These are phyloP conservation scores for Lucilia sericata DNA, from an alignment of 1,140 invertebrate genomes.

Conservation along the genomic window DNA sequence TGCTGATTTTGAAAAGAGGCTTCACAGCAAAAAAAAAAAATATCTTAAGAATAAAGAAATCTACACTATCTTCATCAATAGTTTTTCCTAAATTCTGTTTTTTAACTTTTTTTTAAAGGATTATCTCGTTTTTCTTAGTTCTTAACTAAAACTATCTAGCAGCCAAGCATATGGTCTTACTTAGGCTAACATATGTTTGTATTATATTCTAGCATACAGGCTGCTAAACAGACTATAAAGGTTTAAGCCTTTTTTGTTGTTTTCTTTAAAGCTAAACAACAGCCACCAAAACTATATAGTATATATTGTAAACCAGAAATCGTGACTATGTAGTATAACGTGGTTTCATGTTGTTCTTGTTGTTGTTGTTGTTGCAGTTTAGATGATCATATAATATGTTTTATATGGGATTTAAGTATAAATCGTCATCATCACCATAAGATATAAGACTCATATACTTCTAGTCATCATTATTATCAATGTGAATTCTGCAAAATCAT, in stretches of 20 bases:
- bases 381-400: slow-evolving; percentile 36
- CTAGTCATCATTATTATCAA: slow-evolving; percentile 2
- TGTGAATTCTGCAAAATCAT: slow-evolving; percentile 30
- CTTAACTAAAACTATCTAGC: not conserved
- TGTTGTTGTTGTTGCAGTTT: not conserved
- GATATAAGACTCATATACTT: too few relatives aligned
- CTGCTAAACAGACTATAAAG: not conserved
- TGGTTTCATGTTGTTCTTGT: slow-evolving; percentile 20
- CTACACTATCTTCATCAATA: slow-evolving; percentile 29
- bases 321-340: slow-evolving; percentile 44
- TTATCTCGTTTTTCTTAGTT: not conserved
- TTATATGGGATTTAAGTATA: slow-evolving; percentile 6
- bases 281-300: not conserved
- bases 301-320: slow-evolving; percentile 36
- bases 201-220: not conserved
- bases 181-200: not conserved
- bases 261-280: not conserved
- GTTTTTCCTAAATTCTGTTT: slow-evolving; percentile 13
- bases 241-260: too few relatives aligned
- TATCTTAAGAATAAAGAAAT: slow-evolving; percentile 9
- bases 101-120: not conserved
- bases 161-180: not conserved
- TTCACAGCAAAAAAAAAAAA: not conserved
- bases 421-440: not conserved
- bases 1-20: slow-evolving; percentile 10